A percentile compares a stretch with the other conserved stretches of the same genome.
Conservation (phyloP, 1,140 invertebrate genomes). For the Lepidurus apus region DNA sequence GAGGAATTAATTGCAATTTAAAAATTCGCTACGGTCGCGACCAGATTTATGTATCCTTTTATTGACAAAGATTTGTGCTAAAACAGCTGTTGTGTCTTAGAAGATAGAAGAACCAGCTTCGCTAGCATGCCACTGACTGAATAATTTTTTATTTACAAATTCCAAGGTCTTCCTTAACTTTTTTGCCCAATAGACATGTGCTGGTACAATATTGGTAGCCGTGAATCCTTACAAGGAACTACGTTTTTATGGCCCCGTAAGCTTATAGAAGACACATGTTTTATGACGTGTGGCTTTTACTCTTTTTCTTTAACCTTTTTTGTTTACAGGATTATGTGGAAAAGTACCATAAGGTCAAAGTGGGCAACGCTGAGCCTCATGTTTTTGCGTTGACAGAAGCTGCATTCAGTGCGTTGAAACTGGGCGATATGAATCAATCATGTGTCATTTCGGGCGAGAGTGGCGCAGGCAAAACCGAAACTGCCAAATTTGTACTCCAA, state of each 20-base stretch:
- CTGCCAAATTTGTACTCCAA: constrained; percentile 89
- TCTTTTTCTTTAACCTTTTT: background rate
- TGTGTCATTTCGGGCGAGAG: constrained; percentile 97
- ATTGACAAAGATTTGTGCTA: constrained; percentile 11
- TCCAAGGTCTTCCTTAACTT: background rate
- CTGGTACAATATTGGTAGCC: constrained; percentile 88
- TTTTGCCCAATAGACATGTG: constrained; percentile 74
- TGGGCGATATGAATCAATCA: constrained; percentile 61
- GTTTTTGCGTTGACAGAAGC: constrained; percentile 86
- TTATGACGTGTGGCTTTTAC: constrained; percentile 26
- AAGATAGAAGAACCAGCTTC: no score
- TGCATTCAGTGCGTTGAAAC: constrained; percentile 62
- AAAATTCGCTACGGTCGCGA: constrained; percentile 74
- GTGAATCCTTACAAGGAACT: constrained; percentile 94
- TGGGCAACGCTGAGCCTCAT: constrained; percentile 75
- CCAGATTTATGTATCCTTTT: constrained; percentile 89
- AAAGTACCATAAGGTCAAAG: constrained; percentile 71
- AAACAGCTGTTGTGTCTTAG: constrained; percentile 24
- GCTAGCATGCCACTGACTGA: no score
- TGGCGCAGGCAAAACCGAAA: constrained; percentile 96
- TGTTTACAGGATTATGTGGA: constrained; percentile 67
- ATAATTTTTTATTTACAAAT: background rate
- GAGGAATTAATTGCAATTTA: constrained; percentile 84
- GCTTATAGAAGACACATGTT: constrained; percentile 43
- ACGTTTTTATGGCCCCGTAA: constrained; percentile 84